A percentile compares a stretch with the other conserved stretches of the same genome.
These are phyloP conservation scores for Symphodus melops DNA, from an alignment of 2,113 vertebrate genomes.

Conservation along the genomic window DNA sequence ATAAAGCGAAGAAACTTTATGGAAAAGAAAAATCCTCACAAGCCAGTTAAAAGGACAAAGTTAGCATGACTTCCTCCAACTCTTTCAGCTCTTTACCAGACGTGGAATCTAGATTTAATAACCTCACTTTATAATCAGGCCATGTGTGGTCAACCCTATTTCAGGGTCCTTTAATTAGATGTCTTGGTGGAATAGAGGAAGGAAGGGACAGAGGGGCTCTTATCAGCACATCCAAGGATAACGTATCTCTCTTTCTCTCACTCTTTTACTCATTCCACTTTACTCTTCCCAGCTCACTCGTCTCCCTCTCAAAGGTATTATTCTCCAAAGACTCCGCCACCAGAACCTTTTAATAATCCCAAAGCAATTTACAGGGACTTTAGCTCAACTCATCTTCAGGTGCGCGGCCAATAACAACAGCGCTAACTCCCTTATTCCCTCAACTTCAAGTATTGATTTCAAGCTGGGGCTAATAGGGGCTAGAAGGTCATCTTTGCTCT, in stretches of 20 bases:
- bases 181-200: slow-evolving; percentile 34
- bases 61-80: background rate
- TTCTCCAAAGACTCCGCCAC: slow-evolving; percentile 50
- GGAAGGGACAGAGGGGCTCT: slow-evolving; percentile 5
- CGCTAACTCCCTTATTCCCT: slow-evolving; percentile 56
- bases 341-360: slow-evolving; percentile 70
- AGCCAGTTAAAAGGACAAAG: slow-evolving; percentile 15
- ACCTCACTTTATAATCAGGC: slow-evolving; percentile 55
- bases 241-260: slow-evolving; percentile 34
- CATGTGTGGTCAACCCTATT: slow-evolving; percentile 55
- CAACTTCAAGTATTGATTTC: slow-evolving; percentile 63
- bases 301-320: slow-evolving; percentile 33
- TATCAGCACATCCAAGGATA: slow-evolving; percentile 57
- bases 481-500: slow-evolving; percentile 47
- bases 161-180: slow-evolving; percentile 62
- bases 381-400: slow-evolving; percentile 48
- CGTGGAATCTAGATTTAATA: slow-evolving; percentile 55
- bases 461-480: slow-evolving; percentile 54
- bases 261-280: background rate
- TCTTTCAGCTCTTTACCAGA: slow-evolving; percentile 39
- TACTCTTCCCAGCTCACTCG: slow-evolving; percentile 18
- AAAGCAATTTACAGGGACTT: slow-evolving; percentile 70
- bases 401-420: slow-evolving; percentile 52
- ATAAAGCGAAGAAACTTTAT: background rate
- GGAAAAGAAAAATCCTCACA: background rate